Evolutionary conservation across 2,113 vertebrate genomes (phyloP).

Genomic region (Hypomesus transpacificus): DNA sequence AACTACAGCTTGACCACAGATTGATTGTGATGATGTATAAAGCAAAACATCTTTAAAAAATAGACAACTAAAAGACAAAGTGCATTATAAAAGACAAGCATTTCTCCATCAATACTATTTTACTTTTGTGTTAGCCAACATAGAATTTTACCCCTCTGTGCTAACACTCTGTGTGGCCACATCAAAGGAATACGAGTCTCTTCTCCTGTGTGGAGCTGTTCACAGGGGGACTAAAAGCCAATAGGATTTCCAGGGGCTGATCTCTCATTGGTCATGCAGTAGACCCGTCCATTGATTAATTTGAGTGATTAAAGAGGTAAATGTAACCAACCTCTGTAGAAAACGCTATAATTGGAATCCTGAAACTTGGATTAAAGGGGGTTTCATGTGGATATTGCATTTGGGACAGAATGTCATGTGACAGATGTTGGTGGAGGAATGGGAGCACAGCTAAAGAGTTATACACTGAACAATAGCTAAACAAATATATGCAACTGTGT

Average conservation of each 20-base stretch:
- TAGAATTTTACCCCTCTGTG: no score
- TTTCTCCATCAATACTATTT: no score
- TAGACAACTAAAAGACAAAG: no score
- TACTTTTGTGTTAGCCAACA: no score
- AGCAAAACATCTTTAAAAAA: no score
- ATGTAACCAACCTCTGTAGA: conserved; percentile 61
- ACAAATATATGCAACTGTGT: background rate
- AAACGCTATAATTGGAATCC: conserved; percentile 68
- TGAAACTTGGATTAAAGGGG: conserved; percentile 49
- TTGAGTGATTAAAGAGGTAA: conserved; percentile 60
- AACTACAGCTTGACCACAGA: no score
- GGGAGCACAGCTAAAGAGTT: background rate
- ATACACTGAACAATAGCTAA: background rate
- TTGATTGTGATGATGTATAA: no score
- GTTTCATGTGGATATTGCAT: conserved; percentile 45
- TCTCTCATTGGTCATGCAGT: conserved; percentile 42
- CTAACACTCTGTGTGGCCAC: no score
- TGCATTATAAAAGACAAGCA: no score
- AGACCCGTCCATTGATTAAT: conserved; percentile 60
- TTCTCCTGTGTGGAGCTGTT: background rate
- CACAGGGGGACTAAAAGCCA: background rate
- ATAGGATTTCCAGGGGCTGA: conserved; percentile 40
- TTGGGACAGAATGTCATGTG: conserved; percentile 31
- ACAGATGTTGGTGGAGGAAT: background rate
- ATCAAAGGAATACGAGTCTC: no score